phyloP scores from a whole-genome alignment of 1,140 invertebrate genomes.

The Branchinecta lindahli region DNA sequence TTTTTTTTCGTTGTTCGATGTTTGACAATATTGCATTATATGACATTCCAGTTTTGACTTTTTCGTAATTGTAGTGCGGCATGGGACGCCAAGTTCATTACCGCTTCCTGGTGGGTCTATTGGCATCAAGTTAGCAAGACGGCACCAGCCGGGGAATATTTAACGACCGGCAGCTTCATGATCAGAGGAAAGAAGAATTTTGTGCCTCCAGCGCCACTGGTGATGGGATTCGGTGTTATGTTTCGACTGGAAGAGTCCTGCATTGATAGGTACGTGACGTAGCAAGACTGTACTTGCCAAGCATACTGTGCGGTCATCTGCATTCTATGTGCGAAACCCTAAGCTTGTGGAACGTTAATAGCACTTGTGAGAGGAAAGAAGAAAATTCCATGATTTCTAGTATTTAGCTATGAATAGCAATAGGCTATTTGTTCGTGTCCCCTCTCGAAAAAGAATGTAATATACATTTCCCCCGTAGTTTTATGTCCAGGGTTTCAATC shows the following conservation, averaged over 20 bases:
- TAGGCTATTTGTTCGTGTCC: too few species aligned
- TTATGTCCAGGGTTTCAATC: too few species aligned
- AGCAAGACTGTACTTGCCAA: slow-evolving; percentile 11
- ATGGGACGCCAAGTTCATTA: slow-evolving; percentile 91
- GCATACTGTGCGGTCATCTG: too few species aligned
- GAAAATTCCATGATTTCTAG: too few species aligned
- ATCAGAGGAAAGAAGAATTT: slow-evolving; percentile 97
- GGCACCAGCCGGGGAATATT: slow-evolving; percentile 51
- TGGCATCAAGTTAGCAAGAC: slow-evolving; percentile 95
- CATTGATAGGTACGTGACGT: slow-evolving; percentile 25
- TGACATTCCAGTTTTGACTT: slow-evolving; percentile 16
- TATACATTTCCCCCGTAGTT: too few species aligned
- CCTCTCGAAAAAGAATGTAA: too few species aligned
- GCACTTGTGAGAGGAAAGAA: too few species aligned
- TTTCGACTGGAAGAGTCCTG: slow-evolving; percentile 57
- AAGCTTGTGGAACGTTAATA: too few species aligned
- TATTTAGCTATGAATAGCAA: too few species aligned
- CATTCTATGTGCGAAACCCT: too few species aligned
- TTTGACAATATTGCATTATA: too few species aligned
- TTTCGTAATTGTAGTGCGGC: slow-evolving; percentile 49
- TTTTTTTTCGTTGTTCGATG: too few species aligned
- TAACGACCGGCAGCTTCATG: slow-evolving; percentile 86
- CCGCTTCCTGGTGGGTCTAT: slow-evolving; percentile 91
- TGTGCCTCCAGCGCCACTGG: slow-evolving; percentile 70
- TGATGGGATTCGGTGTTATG: slow-evolving; percentile 84